phyloP scores from a whole-genome alignment of 1,140 invertebrate genomes.

The Apis laboriosa region DNA sequence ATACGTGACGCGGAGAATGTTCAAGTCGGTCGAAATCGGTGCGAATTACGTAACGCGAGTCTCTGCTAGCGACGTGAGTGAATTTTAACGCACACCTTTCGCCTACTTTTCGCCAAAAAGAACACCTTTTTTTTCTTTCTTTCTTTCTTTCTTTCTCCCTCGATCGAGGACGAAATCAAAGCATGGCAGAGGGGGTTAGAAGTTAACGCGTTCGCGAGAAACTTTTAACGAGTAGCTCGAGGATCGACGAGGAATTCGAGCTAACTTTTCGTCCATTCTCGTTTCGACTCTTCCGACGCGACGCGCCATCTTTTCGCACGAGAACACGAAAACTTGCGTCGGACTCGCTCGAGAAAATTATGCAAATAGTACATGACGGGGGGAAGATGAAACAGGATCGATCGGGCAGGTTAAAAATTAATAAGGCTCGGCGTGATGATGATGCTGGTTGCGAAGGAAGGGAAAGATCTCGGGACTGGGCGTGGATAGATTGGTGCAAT shows the following conservation, averaged over 20 bases:
- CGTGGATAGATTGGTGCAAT: conserved; percentile 9
- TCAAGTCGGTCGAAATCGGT: conserved; percentile 28
- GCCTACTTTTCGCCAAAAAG: background rate
- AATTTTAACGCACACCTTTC: conserved; percentile 17
- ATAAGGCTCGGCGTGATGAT: too few relatives aligned
- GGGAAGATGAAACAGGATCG: too few relatives aligned
- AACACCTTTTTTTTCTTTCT: too few relatives aligned
- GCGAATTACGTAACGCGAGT: conserved; percentile 33
- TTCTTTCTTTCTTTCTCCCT: too few relatives aligned
- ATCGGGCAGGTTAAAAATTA: background rate
- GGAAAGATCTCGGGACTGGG: background rate
- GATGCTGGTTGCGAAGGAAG: too few relatives aligned
- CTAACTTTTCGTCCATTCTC: background rate
- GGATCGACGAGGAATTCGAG: background rate
- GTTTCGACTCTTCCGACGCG: too few relatives aligned
- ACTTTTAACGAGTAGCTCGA: conserved; percentile 37
- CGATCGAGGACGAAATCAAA: conserved; percentile 17
- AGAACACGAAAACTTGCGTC: too few relatives aligned
- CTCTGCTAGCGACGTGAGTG: background rate
- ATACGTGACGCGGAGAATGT: conserved; percentile 29
- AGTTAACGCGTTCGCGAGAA: background rate
- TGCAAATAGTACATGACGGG: too few relatives aligned
- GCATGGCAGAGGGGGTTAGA: background rate
- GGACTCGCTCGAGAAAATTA: too few relatives aligned
- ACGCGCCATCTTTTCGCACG: background rate